Percentiles rank a stretch among this genome's conserved stretches.
phyloP scores from a whole-genome alignment of 2,797 vertebrate species.

The Macroramphosus scolopax region DNA sequence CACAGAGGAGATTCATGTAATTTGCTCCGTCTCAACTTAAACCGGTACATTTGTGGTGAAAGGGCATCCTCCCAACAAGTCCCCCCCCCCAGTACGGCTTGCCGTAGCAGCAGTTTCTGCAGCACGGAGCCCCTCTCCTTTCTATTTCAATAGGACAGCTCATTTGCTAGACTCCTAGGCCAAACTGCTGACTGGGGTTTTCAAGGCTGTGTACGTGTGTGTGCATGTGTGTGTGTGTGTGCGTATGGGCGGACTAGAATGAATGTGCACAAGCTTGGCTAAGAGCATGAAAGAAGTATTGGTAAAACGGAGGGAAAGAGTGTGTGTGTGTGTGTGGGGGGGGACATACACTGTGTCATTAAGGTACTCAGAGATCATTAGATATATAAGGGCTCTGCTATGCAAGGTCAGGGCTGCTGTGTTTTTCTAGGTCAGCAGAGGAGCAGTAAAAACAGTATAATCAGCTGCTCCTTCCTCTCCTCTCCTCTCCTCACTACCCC shows the following conservation, averaged over 20 bases:
- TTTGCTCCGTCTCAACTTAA: conserved; percentile 74
- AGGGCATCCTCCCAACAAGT: conserved; percentile 76
- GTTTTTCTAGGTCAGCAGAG: conserved; percentile 70
- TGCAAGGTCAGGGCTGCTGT: conserved; percentile 78
- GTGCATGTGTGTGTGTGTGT: conserved; percentile 28
- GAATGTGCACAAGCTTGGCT: conserved; percentile 48
- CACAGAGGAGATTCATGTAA: conserved; percentile 70
- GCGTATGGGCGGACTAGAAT: conserved; percentile 15
- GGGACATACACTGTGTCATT: conserved; percentile 76
- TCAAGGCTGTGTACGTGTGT: conserved; percentile 68
- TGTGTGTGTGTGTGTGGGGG: conserved; percentile 21
- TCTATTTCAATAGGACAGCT: conserved; percentile 87
- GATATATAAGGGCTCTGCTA: conserved; percentile 73
- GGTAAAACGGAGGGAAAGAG: conserved; percentile 57
- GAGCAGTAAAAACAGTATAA: conserved; percentile 71
- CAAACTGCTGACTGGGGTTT: conserved; percentile 83
- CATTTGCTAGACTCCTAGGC: conserved; percentile 82
- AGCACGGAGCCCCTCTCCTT: conserved; percentile 76
- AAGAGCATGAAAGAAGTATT: conserved; percentile 51
- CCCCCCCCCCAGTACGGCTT: conserved; percentile 72
- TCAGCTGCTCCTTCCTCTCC: conserved; percentile 61
- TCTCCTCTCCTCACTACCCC: too few relatives aligned
- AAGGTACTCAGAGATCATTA: conserved; percentile 81
- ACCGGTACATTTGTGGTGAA: conserved; percentile 80
- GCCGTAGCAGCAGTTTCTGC: conserved; percentile 81